Base-by-base conservation (phyloP, 2,113 vertebrate species). In the Geothlypis trichas region DNA sequence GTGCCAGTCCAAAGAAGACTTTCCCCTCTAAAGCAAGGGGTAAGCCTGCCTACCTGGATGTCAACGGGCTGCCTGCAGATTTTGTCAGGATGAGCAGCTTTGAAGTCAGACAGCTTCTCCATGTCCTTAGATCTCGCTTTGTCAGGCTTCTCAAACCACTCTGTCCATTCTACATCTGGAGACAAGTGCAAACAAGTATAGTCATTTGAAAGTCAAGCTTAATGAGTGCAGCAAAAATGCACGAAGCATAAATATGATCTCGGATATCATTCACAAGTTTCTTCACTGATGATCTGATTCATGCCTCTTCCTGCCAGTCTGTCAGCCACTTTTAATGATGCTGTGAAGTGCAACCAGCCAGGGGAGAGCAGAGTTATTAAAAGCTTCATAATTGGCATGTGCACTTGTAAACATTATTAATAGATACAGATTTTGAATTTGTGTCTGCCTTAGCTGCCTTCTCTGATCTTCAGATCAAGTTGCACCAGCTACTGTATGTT, bases 141-240 rank as follows among this genome's bases (percentile, higher is more conserved):
- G 91, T 98, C 97, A 71, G 99, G 98, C 31, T 98, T 99, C 95
- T 98, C 93, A 71, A 99, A 99, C 99, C 99, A 99, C 23, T 99
- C 98, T 0, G 99, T 99, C 99, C 99, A 99, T 93, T 99, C 98
- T n/a, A 98, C 98, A 94, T 99, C 99, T 99, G 97, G 26, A 90
- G 28, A 87, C 88, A 94, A 91, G 93, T 54, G 67, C 71, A 94
- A 74, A 74, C 44, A 73, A 63, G 66, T 77, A 39, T 23, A 84
- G 73, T 57, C 9, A 51, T 27, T 95, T 51, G 41, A 89, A 78
- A 86, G 63, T 42, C 79, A 77, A 26, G 17, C 44, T 74, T 92
- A 89, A 90, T 59, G 57, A 47, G 42, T 1, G 11, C 23, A 51
- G 67, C 65, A 89, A 54, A 82, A 72, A 37, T 31, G 30, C 61